A percentile compares a stretch with the other conserved stretches of the same genome.
These are phyloP conservation scores for Epinotia bilunana DNA, from an alignment of 2,888 invertebrate genomes.

Conservation along the genomic window DNA sequence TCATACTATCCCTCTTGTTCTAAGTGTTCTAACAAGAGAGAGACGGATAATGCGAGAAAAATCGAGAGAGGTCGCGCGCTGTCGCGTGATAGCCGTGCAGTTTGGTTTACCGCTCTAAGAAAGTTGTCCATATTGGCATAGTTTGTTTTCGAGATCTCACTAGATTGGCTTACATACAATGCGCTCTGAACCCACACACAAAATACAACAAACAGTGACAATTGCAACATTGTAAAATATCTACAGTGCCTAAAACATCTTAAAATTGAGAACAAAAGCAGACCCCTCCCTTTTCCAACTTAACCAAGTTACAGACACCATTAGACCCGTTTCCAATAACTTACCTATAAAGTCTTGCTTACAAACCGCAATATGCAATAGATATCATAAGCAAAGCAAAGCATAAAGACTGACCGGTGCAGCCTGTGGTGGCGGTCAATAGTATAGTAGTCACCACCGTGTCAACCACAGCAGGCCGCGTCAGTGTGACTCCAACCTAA, in stretches of 20 bases:
- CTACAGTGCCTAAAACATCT: neutral
- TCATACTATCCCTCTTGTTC: too few relatives aligned
- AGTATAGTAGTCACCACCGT: too few relatives aligned
- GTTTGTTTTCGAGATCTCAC: slow-evolving; percentile 45
- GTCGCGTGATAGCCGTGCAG: too few relatives aligned
- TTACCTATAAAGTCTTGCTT: slow-evolving; percentile 2
- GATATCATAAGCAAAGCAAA: neutral
- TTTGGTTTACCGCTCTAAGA: slow-evolving; percentile 62
- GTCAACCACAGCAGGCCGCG: too few relatives aligned
- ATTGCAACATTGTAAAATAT: slow-evolving; percentile 1
- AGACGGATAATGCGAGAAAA: too few relatives aligned
- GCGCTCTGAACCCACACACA: slow-evolving; percentile 47
- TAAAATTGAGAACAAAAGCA: neutral
- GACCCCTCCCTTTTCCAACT: slow-evolving; percentile 8
- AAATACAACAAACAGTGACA: neutral
- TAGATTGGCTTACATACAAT: slow-evolving; percentile 45
- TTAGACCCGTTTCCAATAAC: slow-evolving; percentile 25
- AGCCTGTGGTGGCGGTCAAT: too few relatives aligned
- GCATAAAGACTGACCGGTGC: neutral
- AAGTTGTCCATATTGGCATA: slow-evolving; percentile 60
- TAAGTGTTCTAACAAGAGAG: too few relatives aligned
- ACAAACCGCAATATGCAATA: neutral
- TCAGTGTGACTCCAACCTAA: too few relatives aligned
- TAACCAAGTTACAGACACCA: slow-evolving; percentile 16
- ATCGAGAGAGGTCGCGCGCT: too few relatives aligned